Base-by-base conservation (phyloP, 1,140 invertebrate genomes). In the Penaeus chinensis region DNA sequence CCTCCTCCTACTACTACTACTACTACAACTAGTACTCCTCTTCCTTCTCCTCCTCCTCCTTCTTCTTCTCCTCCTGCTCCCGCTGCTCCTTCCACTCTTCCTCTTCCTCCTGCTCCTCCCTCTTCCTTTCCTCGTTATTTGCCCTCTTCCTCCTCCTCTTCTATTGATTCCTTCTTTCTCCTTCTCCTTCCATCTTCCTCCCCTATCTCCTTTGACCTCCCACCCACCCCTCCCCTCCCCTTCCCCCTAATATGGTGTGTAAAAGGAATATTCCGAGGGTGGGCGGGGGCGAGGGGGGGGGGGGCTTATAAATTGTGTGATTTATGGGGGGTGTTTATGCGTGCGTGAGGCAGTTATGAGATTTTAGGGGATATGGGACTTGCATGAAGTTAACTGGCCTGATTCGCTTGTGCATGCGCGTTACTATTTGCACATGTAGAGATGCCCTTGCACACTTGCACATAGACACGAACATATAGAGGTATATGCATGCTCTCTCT, bases 371-470 rank as follows among this genome's bases (percentile, higher is more conserved):
- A 47, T 47, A 47, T 47, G 47, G 47, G 47, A 47, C 47, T 47
- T 47, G 47, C 7, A 47, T 47, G 47, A 4, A 7, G 7, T 18
- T 27, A 20, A 10, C 8, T 27, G 19, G 5, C 69, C 19, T n/a
- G 24, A n/a, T 18, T n/a, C 69, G 18, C n/a, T n/a, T 8, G 18
- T 37, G 18, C 69, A n/a, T 60, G 47, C 32, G 24, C 78, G 61
- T 60, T 60, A 47, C 61, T 42, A 81, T 54, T 62, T 32, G 18
- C 60, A 81, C 54, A 61, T 27, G 32, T n/a, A 60, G 47, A 61
- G 7, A 81, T 24, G 63, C 79, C 60, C 78, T 54, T 27, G 62
- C 78, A 81, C 42, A 78, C 27, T 37, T 20, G 54, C 76, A 78
- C 76, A 78, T 20, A 78, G 11, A 78, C 76, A 47, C 76, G 54